Base-by-base conservation (phyloP, 2,113 vertebrate genomes). In the Theristicus caerulescens region DNA sequence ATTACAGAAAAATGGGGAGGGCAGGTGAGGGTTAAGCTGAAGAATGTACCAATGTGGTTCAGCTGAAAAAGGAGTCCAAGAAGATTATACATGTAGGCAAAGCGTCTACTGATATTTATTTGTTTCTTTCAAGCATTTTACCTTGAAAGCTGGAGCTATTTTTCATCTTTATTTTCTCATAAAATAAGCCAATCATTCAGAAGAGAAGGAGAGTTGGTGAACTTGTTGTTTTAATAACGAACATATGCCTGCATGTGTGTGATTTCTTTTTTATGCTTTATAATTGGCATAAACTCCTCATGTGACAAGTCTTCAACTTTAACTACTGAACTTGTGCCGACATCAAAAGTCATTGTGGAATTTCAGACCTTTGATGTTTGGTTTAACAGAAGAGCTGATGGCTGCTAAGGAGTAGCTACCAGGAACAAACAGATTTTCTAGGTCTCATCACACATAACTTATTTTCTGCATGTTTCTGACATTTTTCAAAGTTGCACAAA, bases 301-400 rank as follows among this genome's bases (percentile, higher is more conserved):
- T 88, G 74, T 95, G 93, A 96, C 94, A 96, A 94, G 91, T 86
- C 85, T 92, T 95, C 86, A 91, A 88, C 86, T 93, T 95, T 95
- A 90, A 94, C 89, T 96, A 71, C 77, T 54, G 79, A 91, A 90
- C 90, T 92, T 95, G 77, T 84, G 80, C 86, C 1, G 34, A 93
- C 97, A 96, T 97, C 94, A 95, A 88, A 97, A 96, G 93, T 96
- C 82, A 72, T 86, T 83, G 67, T 96, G 93, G 94, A 95, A 96
- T 98, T 96, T 97, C 78, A 96, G 83, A 95, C 86, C 94, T 96
- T 97, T 97, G 96, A 95, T 96, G 95, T 96, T 57, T 94, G 61
- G 52, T 95, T 96, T 91, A 95, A 90, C 49, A 78, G 89, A 91
- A 80, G 74, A 96, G 66, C 67, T 96, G 76, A 92, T 95, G 94